phyloP scores from a whole-genome alignment of 2,888 invertebrate genomes.

The Caenorhabditis sp. region DNA sequence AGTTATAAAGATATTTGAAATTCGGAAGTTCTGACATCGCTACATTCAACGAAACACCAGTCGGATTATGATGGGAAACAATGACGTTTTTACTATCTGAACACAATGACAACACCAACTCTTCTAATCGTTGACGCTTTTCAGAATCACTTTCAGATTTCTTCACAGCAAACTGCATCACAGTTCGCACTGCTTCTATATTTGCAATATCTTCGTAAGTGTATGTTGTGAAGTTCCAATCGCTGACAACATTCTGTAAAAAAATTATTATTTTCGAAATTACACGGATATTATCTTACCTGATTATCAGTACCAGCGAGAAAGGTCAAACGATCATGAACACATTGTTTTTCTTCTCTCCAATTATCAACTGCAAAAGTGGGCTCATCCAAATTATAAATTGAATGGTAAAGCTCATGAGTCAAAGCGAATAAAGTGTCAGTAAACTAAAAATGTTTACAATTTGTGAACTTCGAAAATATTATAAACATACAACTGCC shows the following conservation, averaged over 20 bases:
- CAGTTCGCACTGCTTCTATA: slow-evolving; percentile 16
- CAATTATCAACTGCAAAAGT: slow-evolving; percentile 12
- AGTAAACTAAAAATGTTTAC: slow-evolving; percentile 12
- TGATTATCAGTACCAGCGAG: slow-evolving; percentile 4
- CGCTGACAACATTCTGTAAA: background rate
- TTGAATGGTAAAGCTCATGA: slow-evolving; percentile 26
- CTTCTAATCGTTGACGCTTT: background rate
- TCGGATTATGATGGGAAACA: slow-evolving; percentile 13
- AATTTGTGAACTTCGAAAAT: background rate
- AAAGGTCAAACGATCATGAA: slow-evolving; percentile 7
- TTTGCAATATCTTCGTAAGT: slow-evolving; percentile 33
- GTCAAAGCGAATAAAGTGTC: slow-evolving; percentile 17
- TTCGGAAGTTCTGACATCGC: slow-evolving; percentile 28
- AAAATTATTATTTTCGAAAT: background rate
- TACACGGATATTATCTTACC: slow-evolving; percentile 6
- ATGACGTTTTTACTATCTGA: background rate
- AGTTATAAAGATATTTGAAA: slow-evolving; percentile 33
- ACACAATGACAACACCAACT: background rate
- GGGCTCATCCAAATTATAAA: slow-evolving; percentile 20
- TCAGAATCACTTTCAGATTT: background rate
- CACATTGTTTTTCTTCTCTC: slow-evolving; percentile 19
- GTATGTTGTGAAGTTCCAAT: slow-evolving; percentile 6
- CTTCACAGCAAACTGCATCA: slow-evolving; percentile 7
- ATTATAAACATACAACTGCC: slow-evolving; percentile 11
- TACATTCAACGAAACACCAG: slow-evolving; percentile 17